Base-by-base conservation (phyloP, 2,797 vertebrate species). In the Myotis myotis region DNA sequence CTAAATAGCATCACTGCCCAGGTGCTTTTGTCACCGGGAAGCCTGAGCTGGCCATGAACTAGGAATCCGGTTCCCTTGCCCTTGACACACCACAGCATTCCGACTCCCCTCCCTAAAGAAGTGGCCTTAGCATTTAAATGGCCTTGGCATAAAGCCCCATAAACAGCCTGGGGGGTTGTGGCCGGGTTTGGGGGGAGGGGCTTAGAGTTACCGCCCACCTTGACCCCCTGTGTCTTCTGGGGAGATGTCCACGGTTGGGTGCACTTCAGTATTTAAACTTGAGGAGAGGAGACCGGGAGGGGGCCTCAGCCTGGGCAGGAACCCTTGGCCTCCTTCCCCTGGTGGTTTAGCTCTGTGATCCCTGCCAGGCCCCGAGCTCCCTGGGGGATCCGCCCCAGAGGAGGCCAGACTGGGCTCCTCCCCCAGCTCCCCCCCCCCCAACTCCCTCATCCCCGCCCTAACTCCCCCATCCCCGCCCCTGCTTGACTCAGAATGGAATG, bases 101-200 rank as follows among this genome's bases (percentile, higher is more conserved):
- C 44, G 55, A 33, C 62, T 33, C 25, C 30, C 47, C 57, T 62
- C 20, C 13, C 70, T 44, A 1, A 36, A 33, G 38, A 33, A 41
- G n/a, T 74, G 95, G 82, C 89, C 91, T 95, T 95, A 94, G 94
- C 93, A 87, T 97, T 94, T 95, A 95, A 95, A 96, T 94, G 93
- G 84, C 92, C 92, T 96, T 94, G 89, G 74, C 92, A 17, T 9
- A 10, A 53, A 95, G 94, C 86, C 86, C 30, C 22, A 4, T 36
- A 41, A 64, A 28, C 60, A 38, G 82, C 82, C 83, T 44, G 0
- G 12, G 76, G 33, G 75, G 20, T 41, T 72, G 28, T 53, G 53
- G 49, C 38, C 5, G 17, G 19, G 62, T 8, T 70, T 62, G 60
- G 23, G 47, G 49, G 80, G 87, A n/a, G 41, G 87, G 62, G 15